phyloP scores from a whole-genome alignment of 2,797 vertebrate species.

The Petrocephalus schoutedeni region DNA sequence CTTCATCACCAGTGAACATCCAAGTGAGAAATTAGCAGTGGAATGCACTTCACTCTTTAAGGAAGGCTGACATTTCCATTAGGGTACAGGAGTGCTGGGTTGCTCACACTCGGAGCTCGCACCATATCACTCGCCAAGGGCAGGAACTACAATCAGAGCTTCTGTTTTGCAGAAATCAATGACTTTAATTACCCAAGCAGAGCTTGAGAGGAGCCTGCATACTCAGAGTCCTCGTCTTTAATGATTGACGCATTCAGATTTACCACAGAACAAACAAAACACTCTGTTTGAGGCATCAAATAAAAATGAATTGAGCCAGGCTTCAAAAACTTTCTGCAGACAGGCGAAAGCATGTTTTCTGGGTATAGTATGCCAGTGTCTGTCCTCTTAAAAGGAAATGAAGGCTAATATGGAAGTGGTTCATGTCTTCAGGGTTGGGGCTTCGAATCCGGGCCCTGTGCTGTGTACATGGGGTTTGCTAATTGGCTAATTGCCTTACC shows the following conservation, averaged over 20 bases:
- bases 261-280: neutral
- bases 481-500: neutral
- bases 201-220: neutral
- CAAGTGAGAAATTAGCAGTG: neutral
- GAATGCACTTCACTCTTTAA: neutral
- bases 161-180: conserved; percentile 13
- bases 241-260: neutral
- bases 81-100: neutral
- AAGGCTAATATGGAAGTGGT: neutral
- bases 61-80: neutral
- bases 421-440: neutral
- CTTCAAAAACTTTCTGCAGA: neutral
- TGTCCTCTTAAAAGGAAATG: neutral
- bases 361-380: neutral
- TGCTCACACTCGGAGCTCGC: neutral
- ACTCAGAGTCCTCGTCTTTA: neutral
- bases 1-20: neutral
- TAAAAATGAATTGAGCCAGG: neutral
- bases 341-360: neutral
- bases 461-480: neutral
- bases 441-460: neutral
- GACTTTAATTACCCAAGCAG: neutral
- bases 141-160: neutral
- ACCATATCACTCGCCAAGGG: neutral
- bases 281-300: neutral